phyloP scores from a whole-genome alignment of 2,888 invertebrate species.

The Falcaria lacertinaria region DNA sequence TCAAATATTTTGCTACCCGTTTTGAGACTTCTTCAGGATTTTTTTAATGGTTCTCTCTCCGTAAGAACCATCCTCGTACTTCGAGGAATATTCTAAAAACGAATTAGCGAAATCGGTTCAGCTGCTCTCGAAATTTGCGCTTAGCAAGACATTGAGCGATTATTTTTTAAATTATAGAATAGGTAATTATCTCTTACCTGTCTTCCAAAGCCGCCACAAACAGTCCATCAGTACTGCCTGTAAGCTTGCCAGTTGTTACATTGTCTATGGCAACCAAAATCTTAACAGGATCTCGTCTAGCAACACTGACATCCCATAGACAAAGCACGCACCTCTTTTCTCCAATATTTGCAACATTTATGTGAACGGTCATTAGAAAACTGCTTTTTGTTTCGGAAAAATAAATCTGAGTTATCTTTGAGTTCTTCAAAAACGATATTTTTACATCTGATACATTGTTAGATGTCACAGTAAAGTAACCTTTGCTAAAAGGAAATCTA shows the following conservation, averaged over 20 bases:
- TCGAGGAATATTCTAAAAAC: too few species aligned
- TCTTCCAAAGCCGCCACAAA: constrained; percentile 62
- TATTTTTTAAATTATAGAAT: too few species aligned
- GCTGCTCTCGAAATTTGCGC: too few species aligned
- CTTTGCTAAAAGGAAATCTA: constrained; percentile 58
- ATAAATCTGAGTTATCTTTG: constrained; percentile 41
- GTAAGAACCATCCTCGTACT: too few species aligned
- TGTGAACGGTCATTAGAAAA: constrained; percentile 56
- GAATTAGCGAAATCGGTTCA: too few species aligned
- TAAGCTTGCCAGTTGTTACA: constrained; percentile 46
- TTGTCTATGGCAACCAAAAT: constrained; percentile 54
- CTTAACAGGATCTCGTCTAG: constrained; percentile 50
- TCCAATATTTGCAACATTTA: constrained; percentile 21
- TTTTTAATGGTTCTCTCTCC: too few species aligned
- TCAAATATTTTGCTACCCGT: too few species aligned
- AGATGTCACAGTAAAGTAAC: constrained; percentile 40
- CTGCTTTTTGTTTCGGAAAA: constrained; percentile 54
- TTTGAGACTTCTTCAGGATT: too few species aligned
- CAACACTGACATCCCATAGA: constrained; percentile 62
- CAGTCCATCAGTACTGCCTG: constrained; percentile 53
- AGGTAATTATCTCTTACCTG: constrained; percentile 39
- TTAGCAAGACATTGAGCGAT: too few species aligned
- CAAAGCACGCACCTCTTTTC: constrained; percentile 45
- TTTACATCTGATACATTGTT: constrained; percentile 33
- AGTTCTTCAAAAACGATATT: constrained; percentile 32